Evolutionary conservation across 2,888 invertebrate species (phyloP).

Genomic region (Melieria omissa): DNA sequence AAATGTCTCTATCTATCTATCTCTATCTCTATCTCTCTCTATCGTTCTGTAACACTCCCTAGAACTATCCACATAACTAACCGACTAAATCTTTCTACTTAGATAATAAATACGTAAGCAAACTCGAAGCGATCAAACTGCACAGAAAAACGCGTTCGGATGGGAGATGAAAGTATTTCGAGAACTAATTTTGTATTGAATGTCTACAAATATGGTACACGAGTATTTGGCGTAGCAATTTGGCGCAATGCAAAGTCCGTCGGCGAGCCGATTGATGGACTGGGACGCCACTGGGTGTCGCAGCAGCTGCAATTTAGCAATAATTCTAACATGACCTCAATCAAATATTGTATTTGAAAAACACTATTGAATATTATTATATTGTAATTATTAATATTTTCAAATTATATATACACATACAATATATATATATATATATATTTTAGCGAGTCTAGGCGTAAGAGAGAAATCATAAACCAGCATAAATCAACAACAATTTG

Average conservation of each 20-base stretch:
- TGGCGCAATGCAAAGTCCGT: slow-evolving; percentile 6
- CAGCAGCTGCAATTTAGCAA: slow-evolving; percentile 56
- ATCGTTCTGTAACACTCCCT: slow-evolving; percentile 45
- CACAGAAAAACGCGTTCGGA: slow-evolving; percentile 33
- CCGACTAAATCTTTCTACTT: slow-evolving; percentile 42
- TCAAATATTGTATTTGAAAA: slow-evolving; percentile 61
- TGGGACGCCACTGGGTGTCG: no score
- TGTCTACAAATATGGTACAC: slow-evolving; percentile 55
- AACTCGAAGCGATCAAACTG: slow-evolving; percentile 15
- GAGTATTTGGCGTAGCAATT: slow-evolving; percentile 38
- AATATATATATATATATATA: slow-evolving; percentile 51
- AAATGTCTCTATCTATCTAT: slow-evolving; percentile 14
- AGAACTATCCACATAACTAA: slow-evolving; percentile 31
- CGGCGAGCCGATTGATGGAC: no score
- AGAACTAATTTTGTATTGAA: slow-evolving; percentile 53
- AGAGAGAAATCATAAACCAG: slow-evolving; percentile 34
- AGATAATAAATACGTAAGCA: neutral
- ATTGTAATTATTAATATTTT: slow-evolving; percentile 35
- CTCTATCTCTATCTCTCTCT: slow-evolving; percentile 44
- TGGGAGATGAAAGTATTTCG: slow-evolving; percentile 43
- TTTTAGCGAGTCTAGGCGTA: slow-evolving; percentile 45
- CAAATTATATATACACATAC: slow-evolving; percentile 50
- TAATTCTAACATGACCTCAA: slow-evolving; percentile 67
- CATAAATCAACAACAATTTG: neutral
- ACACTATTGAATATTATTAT: slow-evolving; percentile 35